Evolutionary conservation across 2,797 vertebrate genomes (phyloP), one percentile per base, ranked within the genome.

Genomic region (Tokudaia tokunoshimensis): DNA sequence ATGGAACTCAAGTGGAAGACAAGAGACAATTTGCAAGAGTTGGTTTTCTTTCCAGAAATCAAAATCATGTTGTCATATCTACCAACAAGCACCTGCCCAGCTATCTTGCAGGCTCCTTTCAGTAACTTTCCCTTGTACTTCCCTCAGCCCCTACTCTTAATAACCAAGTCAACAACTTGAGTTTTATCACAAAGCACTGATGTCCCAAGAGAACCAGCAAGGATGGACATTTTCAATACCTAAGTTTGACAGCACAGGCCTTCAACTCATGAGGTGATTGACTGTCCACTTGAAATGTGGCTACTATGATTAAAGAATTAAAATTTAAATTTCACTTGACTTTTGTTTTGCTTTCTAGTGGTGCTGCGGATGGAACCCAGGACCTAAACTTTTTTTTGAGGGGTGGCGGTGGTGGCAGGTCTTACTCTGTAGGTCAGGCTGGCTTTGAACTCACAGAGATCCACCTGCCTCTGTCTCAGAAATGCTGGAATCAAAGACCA

Each of bases 311-410:
- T 63, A 26, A 93, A 88, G 29, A 92, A 88, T 3, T 84, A 6
- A 94, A 90, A 80, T 97, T 55, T 61, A 72, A 93, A 84, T 86
- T 76, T 84, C 59, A 92, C 61, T 92, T 94, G 91, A 91, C 41
- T 95, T 93, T 89, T 70, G 63, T 70, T 65, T 84, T 85, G 63
- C n/a, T 50, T 85, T 85, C 47, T 86, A n/a, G 11, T 86, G 31
- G 31, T 52, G 31, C 6, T 85, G 31, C 9, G 9, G 31, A 86
- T 52, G 12, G 31, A 86, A 85, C 19, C 63, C 6, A 67, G 61
- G 75, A 47, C n/a, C n/a, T 37, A 37, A 37, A 17, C 17, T 72
- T n/a, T 70, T 70, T 72, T 8, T 6, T 31, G 31, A 2, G 65
- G 15, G 6, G 2, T 24, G 22, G 24, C 8, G 26, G 61, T 3